Base-by-base conservation (phyloP, 2,797 vertebrate genomes). In the Pseudochaenichthys georgianus region DNA sequence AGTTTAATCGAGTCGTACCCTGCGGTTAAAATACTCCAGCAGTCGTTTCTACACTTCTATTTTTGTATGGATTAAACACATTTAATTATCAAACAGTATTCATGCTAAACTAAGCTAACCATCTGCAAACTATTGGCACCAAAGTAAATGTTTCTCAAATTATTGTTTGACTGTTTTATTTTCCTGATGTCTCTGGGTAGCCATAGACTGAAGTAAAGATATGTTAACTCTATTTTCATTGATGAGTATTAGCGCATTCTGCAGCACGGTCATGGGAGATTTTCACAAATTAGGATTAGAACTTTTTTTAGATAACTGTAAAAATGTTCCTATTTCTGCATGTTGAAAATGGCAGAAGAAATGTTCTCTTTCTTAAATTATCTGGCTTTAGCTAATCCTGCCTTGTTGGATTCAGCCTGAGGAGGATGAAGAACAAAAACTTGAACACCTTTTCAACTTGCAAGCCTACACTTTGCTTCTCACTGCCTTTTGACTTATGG, bases 391-490 rank as follows among this genome's bases (percentile, higher is more conserved):
- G 54, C 34, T 77, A 51, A 58, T 42, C n/a, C 23, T 52, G 13
- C 69, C 61, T 3, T 5, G 47, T 76, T 70, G 72, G 64, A 50
- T 13, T 12, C 50, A 9, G 52, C 69, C 55, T 19, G 76, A 81
- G 78, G 59, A 74, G 7, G 23, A 67, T 9, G 42, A 70, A 81
- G 65, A 78, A 64, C 64, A 70, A 13, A 8, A 16, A 69, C 54
- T 66, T 55, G 3, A 47, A 34, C 57, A 68, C 51, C 75, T 62
- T 80, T 65, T 72, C 69, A 70, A 52, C 63, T 72, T 17, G 31
- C 70, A 38, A 79, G 68, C 28, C 31, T n/a, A 62, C 77, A 64
- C 55, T 51, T 85, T 68, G 63, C 50, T 45, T 65, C 81, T 78
- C 82, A 53, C 78, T 23, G 23, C 23, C 23, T 23, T 23, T 3